These are phyloP conservation scores for Pituophis catenifer DNA, from an alignment of 2,113 vertebrate species.

Conservation along the genomic window DNA sequence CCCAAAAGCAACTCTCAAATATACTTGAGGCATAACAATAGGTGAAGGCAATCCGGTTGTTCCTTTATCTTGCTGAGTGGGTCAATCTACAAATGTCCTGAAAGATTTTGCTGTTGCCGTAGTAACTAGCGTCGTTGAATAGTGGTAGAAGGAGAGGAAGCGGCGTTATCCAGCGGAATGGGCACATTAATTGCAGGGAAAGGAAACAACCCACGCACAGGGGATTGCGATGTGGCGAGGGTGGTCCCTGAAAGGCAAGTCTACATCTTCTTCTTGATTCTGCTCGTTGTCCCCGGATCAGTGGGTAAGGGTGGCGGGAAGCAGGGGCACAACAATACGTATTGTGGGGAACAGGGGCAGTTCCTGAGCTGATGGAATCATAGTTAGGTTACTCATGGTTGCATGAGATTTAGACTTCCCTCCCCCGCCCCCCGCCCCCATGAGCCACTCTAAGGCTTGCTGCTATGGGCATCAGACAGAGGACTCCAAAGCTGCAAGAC, in stretches of 20 bases:
- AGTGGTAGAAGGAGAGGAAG: slow-evolving; percentile 47
- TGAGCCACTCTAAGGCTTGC: background rate
- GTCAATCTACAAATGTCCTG: slow-evolving; percentile 59
- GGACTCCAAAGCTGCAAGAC: background rate
- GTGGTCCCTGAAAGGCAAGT: too few relatives aligned
- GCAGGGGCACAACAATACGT: background rate
- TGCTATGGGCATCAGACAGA: background rate
- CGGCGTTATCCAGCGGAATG: background rate
- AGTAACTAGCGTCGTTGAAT: slow-evolving; percentile 48
- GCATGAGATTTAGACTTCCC: background rate
- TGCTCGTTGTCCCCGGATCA: background rate
- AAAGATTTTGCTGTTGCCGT: slow-evolving; percentile 47
- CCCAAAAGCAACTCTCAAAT: background rate
- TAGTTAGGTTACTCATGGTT: background rate
- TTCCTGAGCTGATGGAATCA: background rate
- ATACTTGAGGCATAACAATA: background rate
- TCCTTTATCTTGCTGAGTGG: slow-evolving; percentile 41
- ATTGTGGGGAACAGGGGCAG: background rate
- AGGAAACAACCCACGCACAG: background rate
- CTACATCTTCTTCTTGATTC: background rate
- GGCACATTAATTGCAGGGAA: background rate
- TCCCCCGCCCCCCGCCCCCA: too few relatives aligned
- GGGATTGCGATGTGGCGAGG: background rate
- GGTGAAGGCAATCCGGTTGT: slow-evolving; percentile 13
- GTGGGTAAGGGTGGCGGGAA: background rate